Base-by-base conservation (phyloP, 2,113 vertebrate genomes). In the Mesitornis unicolor region DNA sequence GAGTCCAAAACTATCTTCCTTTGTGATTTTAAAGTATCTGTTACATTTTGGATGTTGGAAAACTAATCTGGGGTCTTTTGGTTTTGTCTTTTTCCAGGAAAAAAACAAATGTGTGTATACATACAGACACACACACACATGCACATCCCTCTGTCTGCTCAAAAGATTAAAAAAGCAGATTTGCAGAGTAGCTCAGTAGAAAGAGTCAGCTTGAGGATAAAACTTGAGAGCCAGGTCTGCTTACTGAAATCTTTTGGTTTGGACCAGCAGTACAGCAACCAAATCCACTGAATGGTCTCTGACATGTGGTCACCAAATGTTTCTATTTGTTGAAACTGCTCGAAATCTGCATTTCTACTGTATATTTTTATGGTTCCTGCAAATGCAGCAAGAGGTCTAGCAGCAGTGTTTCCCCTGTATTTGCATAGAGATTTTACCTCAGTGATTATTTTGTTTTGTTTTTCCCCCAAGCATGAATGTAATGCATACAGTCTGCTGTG, bases 301-400 rank as follows among this genome's bases (percentile, higher is more conserved):
- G 86, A 89, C 96, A 97, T 96, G 91, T 97, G 96, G 95, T 79
- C 51, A 61, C 94, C 97, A 96, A 92, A 97, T 97, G 97, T 70
- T 93, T 91, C 76, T 87, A 4, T 93, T 92, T 92, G 53, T 89
- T 79, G 28, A 93, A 92, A 73, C 81, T 77, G 29, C 77, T 90
- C 0, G 0, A 82, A 53, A 82, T 38, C 78, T 77, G 84, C 28
- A 48, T 91, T 90, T 97, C 79, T 93, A 36, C 73, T 90, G 89
- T 96, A 77, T 97, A 86, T 95, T 97, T 97, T 97, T 71, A 94
- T 61, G 90, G 73, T 61, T 94, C 89, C 84, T 94, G 82, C 90
- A 94, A 90, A 84, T 88, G 90, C 63, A 86, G 42, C 45, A 42
- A 85, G 65, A 95, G 59, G 35, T 89, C 78, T 85, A 60, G 69